These are phyloP conservation scores for Paratilapia polleni DNA, from an alignment of 2,113 vertebrate species.

Conservation along the genomic window DNA sequence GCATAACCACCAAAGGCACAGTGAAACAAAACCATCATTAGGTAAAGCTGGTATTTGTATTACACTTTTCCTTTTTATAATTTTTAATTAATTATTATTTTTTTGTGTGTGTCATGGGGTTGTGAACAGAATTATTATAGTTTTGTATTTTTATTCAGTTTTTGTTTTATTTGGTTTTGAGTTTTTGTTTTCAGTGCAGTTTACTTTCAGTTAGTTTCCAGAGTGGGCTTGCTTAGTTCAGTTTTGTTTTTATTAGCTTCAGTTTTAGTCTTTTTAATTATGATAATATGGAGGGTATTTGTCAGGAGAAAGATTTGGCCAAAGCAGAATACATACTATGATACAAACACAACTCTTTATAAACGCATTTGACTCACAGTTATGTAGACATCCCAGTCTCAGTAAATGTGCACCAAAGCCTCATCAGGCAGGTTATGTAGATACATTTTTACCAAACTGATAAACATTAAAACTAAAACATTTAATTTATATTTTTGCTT, in stretches of 20 bases:
- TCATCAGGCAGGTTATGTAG: background rate
- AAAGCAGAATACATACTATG: background rate
- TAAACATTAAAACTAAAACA: background rate
- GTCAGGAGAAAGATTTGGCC: background rate
- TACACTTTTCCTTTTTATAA: background rate
- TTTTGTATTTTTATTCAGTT: background rate
- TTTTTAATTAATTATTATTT: too few relatives aligned
- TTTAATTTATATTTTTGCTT: background rate
- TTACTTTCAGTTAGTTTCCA: background rate
- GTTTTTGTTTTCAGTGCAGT: background rate
- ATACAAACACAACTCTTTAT: background rate
- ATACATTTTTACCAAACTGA: background rate
- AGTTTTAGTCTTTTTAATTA: background rate
- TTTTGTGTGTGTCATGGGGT: too few relatives aligned
- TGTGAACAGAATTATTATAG: background rate
- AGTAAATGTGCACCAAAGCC: background rate
- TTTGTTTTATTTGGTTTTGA: background rate
- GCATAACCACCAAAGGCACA: background rate
- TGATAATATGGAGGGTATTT: background rate
- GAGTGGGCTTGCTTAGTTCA: background rate
- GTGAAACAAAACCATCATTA: background rate
- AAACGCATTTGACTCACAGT: background rate
- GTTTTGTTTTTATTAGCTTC: fast-evolving
- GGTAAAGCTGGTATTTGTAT: background rate
- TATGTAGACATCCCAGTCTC: background rate